Conservation (phyloP, 2,113 vertebrate species). For the Condylura cristata region DNA sequence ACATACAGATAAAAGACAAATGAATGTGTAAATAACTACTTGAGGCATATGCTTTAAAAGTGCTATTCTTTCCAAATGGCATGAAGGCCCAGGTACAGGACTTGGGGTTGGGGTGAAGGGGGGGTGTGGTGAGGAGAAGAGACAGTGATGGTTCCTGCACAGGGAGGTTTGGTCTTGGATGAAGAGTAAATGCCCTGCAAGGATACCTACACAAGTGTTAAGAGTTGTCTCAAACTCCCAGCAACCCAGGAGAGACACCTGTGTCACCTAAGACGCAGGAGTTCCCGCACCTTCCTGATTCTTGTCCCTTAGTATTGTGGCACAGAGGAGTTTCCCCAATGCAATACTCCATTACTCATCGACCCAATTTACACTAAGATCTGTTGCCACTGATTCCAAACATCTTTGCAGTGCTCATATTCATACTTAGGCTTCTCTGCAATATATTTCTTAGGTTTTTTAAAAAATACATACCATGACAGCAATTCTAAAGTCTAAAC, state of each 20-base stretch:
- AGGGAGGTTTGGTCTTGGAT: background rate
- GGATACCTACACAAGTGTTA: no score
- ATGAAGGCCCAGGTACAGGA: background rate
- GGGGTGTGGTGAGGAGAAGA: background rate
- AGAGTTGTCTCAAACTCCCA: background rate
- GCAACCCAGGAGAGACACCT: background rate
- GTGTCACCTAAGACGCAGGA: background rate
- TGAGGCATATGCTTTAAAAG: background rate
- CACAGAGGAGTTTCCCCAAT: background rate
- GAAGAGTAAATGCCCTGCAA: background rate
- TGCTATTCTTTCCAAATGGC: background rate
- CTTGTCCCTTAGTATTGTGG: no score
- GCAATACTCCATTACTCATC: accelerated
- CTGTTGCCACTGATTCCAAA: background rate
- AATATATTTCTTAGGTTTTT: background rate
- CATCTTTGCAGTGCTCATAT: background rate
- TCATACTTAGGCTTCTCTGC: background rate
- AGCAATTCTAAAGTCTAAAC: slow-evolving; percentile 12
- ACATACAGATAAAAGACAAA: background rate
- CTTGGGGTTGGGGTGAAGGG: background rate
- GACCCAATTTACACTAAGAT: background rate
- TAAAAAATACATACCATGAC: background rate
- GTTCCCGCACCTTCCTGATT: background rate
- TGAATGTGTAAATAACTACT: background rate
- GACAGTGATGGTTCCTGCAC: background rate